Base-by-base conservation (phyloP, 2,113 vertebrate species). In the Phalacrocorax carbo region DNA sequence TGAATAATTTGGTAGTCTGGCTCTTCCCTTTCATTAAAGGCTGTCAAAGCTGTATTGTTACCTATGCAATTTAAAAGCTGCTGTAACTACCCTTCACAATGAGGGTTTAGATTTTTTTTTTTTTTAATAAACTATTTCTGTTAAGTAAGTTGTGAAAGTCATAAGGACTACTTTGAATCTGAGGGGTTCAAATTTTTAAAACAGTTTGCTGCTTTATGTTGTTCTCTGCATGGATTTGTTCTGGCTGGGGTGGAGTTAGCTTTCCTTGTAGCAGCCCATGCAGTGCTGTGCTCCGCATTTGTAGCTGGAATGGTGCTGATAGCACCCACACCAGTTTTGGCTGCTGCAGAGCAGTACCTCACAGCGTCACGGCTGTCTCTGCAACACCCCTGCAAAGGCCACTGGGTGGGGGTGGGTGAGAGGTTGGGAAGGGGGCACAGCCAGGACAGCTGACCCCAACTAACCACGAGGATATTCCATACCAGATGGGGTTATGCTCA, bases 211-310 rank as follows among this genome's bases (percentile, higher is more conserved):
- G 44, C 61, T 55, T 26, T n/a, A 3, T 34, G 27, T 75, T 38
- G 20, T 32, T 34, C 0, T 34, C 19, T 0, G 1, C 14, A 2
- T 13, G 40, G 7, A 1, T 11, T 18, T 34, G 72, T 29, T 15
- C 55, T 62, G 55, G 25, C 38, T n/a, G 34, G 29, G 55, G 10
- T 20, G 55, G 48, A 48, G 54, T 46, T 48, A 4, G 4, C 34
- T 9, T 23, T 25, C 34, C 54, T 23, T 1, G 0, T 4, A 34
- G 36, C 36, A 52, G 61, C 61, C 61, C 9, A 1, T 9, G 36
- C n/a, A 4, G 26, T 18, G 40, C 75, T 9, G 12, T 4, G 60
- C 44, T 44, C 36, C 10, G 17, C 2, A 1, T 15, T 36, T 29
- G 52, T 26, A 32, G 44, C 17, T 11, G 1, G 7, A 10, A 49